phyloP scores from a whole-genome alignment of 2,888 invertebrate genomes.

The Drosophila mulleri region DNA sequence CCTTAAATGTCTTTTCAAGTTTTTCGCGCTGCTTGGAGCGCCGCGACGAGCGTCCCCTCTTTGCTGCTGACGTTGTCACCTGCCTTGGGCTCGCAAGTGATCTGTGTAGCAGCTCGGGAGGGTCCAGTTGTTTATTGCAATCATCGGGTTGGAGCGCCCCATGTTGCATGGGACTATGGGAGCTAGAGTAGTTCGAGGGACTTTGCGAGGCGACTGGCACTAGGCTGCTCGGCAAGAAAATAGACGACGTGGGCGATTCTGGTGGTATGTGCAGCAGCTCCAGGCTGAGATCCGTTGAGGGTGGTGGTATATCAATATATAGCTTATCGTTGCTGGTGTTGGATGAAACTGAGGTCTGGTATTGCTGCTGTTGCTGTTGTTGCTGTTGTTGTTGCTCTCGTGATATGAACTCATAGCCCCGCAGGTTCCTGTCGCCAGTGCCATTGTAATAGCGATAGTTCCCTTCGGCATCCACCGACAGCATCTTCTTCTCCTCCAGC shows the following conservation, averaged over 20 bases:
- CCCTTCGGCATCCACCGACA: conserved; percentile 95
- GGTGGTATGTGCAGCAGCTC: conserved; percentile 84
- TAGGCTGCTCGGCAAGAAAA: conserved; percentile 63
- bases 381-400: conserved; percentile 87
- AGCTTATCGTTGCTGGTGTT: conserved; percentile 85
- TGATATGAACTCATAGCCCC: conserved; percentile 91
- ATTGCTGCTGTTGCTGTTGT: conserved; percentile 17
- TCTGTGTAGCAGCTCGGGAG: conserved; percentile 11
- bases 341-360: conserved; percentile 14
- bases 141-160: conserved; percentile 33
- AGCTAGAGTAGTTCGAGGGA: conserved; percentile 53
- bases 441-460: conserved; percentile 95
- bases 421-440: conserved; percentile 89
- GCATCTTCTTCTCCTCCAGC: conserved; percentile 95
- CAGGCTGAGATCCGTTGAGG: conserved; percentile 83
- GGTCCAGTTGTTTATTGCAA: conserved; percentile 33
- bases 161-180: conserved; percentile 44
- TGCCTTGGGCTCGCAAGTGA: conserved; percentile 23
- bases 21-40: conserved; percentile 95
- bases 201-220: conserved; percentile 63
- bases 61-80: conserved; percentile 74
- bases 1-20: conserved; percentile 95
- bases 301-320: conserved; percentile 81
- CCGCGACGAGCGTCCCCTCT: conserved; percentile 91
- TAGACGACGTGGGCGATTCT: conserved; percentile 78